Conservation (phyloP, 2,888 invertebrate genomes). For the Noctua fimbriata region DNA sequence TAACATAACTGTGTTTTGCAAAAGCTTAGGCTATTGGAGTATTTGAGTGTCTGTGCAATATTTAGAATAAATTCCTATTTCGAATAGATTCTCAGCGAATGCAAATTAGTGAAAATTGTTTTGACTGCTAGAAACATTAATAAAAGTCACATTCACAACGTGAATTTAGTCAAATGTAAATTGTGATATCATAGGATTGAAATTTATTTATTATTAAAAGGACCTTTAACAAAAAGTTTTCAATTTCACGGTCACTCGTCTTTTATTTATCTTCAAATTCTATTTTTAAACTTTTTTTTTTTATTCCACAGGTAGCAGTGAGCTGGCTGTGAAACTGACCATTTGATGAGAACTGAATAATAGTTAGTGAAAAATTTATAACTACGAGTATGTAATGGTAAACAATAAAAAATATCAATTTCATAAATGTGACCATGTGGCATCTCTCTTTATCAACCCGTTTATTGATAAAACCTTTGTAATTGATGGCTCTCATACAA, state of each 20-base stretch:
- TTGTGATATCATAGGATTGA: slow-evolving; percentile 3
- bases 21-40: background rate
- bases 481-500: slow-evolving; percentile 51
- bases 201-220: slow-evolving; percentile 1
- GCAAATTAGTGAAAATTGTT: background rate
- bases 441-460: slow-evolving; percentile 49
- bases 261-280: slow-evolving; percentile 2
- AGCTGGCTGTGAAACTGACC: slow-evolving; percentile 74
- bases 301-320: slow-evolving; percentile 82
- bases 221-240: background rate
- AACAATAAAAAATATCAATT: slow-evolving; percentile 68
- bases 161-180: background rate
- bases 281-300: slow-evolving; percentile 22
- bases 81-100: background rate
- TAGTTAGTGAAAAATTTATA: slow-evolving; percentile 78
- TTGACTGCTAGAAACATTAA: background rate
- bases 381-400: slow-evolving; percentile 64
- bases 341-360: slow-evolving; percentile 77
- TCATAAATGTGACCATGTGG: slow-evolving; percentile 63
- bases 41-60: background rate
- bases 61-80: background rate
- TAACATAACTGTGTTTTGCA: background rate
- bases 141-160: background rate
- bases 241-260: background rate
- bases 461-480: slow-evolving; percentile 42